Conservation (phyloP, 2,888 invertebrate species). For the Drosophila paracracens region DNA sequence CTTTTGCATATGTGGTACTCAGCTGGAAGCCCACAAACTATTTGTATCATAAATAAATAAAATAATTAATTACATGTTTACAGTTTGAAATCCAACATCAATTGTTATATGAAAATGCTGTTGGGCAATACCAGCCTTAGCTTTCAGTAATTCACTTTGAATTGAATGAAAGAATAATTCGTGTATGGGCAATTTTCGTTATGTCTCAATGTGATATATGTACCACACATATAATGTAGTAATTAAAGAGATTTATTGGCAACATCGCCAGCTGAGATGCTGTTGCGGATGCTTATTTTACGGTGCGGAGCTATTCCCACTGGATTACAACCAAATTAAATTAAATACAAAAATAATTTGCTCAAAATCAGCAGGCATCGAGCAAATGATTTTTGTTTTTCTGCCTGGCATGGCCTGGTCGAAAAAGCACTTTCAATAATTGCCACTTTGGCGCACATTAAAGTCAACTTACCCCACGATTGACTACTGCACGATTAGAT, state of each 20-base stretch:
- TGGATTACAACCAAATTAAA: constrained; percentile 66
- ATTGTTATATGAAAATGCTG: background rate
- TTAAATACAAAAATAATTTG: constrained; percentile 79
- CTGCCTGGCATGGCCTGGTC: constrained; percentile 30
- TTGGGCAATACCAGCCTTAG: background rate
- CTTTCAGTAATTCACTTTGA: background rate
- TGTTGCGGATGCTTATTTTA: background rate
- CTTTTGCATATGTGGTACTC: background rate
- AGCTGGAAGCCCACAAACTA: background rate
- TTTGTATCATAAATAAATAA: background rate
- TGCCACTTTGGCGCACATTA: constrained; percentile 79
- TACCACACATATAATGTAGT: background rate
- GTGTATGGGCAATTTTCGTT: background rate
- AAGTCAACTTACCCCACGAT: constrained; percentile 78
- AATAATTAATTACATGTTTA: background rate
- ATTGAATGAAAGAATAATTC: background rate
- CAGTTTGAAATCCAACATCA: background rate
- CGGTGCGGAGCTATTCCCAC: constrained; percentile 13
- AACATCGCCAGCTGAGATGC: constrained; percentile 6
- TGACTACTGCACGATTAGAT: constrained; percentile 65
- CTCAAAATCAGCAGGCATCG: constrained; percentile 66
- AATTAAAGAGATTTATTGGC: constrained; percentile 4
- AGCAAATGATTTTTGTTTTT: constrained; percentile 66
- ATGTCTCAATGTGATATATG: background rate
- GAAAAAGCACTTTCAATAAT: constrained; percentile 77